Evolutionary conservation across 2,797 vertebrate species (phyloP).

Genomic region (Merluccius polli): DNA sequence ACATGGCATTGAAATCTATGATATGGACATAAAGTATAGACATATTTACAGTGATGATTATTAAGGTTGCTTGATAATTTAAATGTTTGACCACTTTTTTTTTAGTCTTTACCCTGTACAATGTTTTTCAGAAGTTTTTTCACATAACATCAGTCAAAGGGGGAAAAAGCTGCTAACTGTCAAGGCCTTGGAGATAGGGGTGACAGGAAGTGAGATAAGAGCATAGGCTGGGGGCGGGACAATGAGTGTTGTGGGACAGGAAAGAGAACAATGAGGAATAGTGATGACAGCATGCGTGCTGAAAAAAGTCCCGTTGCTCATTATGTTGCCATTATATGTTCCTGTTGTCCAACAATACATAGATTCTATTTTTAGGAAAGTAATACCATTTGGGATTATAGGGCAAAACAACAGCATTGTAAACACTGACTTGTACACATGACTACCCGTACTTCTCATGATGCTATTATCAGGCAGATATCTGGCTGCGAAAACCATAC

Average conservation of each 20-base stretch:
- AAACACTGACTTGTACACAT: no score
- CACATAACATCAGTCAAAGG: not conserved
- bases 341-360: not conserved
- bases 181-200: not conserved
- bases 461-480: not conserved
- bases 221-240: not conserved
- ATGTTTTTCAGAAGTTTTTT: not conserved
- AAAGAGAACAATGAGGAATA: conserved; percentile 29
- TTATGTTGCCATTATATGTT: not conserved
- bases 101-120: not conserved
- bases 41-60: no score
- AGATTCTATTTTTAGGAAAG: not conserved
- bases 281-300: conserved; percentile 17
- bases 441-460: no score
- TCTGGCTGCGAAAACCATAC: no score
- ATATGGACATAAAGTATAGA: no score
- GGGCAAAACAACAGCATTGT: not conserved
- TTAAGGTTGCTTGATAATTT: no score
- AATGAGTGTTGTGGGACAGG: not conserved
- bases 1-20: no score
- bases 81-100: no score
- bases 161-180: not conserved
- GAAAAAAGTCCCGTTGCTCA: not conserved
- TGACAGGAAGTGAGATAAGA: conserved; percentile 3
- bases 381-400: not conserved